phyloP scores from a whole-genome alignment of 2,797 vertebrate genomes.

The Lagorchestes hirsutus region DNA sequence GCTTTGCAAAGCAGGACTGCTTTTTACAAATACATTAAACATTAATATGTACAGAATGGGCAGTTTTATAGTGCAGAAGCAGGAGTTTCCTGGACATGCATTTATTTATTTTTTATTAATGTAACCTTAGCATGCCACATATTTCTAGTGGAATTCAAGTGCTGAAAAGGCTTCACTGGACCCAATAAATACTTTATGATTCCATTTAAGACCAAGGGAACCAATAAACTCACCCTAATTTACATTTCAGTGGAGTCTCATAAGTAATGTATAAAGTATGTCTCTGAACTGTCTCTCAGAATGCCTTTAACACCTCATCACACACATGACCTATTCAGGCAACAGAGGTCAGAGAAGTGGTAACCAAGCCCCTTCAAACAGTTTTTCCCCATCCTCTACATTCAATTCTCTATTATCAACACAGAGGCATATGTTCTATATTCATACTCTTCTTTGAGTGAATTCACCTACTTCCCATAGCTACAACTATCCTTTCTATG shows the following conservation, averaged over 20 bases:
- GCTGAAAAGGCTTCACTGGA: constrained; percentile 80
- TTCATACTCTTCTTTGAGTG: not conserved
- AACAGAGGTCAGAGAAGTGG: constrained; percentile 47
- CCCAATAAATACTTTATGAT: constrained; percentile 82
- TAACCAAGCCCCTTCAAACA: constrained; percentile 28
- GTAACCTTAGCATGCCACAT: constrained; percentile 82
- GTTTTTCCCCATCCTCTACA: constrained; percentile 3
- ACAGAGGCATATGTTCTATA: not conserved
- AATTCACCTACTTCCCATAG: rapidly evolving
- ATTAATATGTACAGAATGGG: constrained; percentile 89
- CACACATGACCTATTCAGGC: constrained; percentile 67
- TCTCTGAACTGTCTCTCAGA: constrained; percentile 60
- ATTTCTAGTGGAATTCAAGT: constrained; percentile 76
- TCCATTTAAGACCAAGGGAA: constrained; percentile 83
- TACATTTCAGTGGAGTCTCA: constrained; percentile 83
- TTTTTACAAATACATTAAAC: constrained; percentile 91
- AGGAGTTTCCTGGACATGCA: constrained; percentile 86
- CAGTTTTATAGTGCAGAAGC: constrained; percentile 86
- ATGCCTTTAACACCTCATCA: constrained; percentile 74
- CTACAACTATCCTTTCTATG: not conserved
- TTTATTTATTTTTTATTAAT: constrained; percentile 90
- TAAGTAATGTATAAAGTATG: constrained; percentile 83
- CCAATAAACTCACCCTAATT: constrained; percentile 81
- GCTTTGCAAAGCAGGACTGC: constrained; percentile 83
- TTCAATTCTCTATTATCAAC: constrained; percentile 1